Evolutionary conservation across 2,797 vertebrate species (phyloP).

Genomic region (Hippocampus kuda): DNA sequence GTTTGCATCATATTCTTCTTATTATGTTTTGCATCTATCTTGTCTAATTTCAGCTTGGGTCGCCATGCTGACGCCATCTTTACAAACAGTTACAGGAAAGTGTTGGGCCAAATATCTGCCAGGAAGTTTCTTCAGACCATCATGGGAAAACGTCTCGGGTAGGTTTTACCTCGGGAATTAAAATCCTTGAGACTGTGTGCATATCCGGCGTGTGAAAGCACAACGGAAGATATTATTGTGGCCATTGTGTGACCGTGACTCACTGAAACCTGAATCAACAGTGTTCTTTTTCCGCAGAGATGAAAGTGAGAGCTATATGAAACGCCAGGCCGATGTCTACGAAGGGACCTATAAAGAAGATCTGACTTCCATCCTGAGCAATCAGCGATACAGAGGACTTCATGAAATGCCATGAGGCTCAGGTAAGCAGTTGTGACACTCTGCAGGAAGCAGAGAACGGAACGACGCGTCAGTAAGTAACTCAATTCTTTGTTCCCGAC

Average conservation of each 20-base stretch:
- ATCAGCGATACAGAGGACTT: conserved; percentile 51
- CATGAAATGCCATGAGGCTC: conserved; percentile 23
- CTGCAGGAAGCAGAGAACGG: background rate
- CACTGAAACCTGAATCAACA: background rate
- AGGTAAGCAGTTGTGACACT: conserved; percentile 28
- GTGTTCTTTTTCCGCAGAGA: conserved; percentile 30
- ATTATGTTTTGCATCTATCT: background rate
- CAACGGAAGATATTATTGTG: background rate
- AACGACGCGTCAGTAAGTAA: background rate
- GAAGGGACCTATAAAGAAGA: conserved; percentile 63
- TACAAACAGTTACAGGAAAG: conserved; percentile 87
- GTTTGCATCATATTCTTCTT: no score
- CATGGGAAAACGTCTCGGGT: conserved; percentile 82
- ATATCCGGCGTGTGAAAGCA: background rate
- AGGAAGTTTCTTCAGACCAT: conserved; percentile 85
- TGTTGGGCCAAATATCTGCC: conserved; percentile 83
- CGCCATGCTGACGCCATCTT: conserved; percentile 92
- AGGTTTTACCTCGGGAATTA: conserved; percentile 33
- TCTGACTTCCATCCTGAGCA: conserved; percentile 57
- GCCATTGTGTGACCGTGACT: background rate
- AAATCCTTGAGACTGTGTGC: background rate
- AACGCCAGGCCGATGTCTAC: conserved; percentile 59
- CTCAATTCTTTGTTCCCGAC: conserved; percentile 22
- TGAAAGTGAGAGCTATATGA: conserved; percentile 49
- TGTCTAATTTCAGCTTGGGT: conserved; percentile 62